These are phyloP conservation scores for Syngnathus floridae DNA, from an alignment of 2,113 vertebrate genomes.

Conservation along the genomic window DNA sequence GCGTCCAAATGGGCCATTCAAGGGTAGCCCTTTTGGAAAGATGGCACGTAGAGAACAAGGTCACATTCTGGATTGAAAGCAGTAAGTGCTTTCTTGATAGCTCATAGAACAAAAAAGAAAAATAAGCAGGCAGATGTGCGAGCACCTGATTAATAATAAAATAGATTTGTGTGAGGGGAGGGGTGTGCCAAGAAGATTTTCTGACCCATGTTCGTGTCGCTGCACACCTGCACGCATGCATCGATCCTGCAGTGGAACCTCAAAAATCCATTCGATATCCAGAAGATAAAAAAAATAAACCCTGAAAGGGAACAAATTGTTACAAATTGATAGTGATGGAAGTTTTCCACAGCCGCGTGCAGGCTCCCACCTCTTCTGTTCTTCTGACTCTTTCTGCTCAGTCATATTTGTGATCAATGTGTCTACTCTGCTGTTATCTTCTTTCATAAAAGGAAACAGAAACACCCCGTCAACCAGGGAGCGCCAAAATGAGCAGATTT, in stretches of 20 bases:
- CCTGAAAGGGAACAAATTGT: constrained; percentile 19
- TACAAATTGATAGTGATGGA: constrained; percentile 48
- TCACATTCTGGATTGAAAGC: constrained; percentile 82
- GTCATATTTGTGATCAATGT: constrained; percentile 50
- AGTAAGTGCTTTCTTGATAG: constrained; percentile 91
- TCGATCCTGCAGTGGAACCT: constrained; percentile 59
- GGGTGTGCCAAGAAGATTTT: constrained; percentile 20
- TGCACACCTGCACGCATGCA: constrained; percentile 28
- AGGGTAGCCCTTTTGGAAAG: constrained; percentile 73
- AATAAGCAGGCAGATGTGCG: constrained; percentile 64
- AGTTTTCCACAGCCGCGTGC: constrained; percentile 21
- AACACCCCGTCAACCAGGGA: constrained; percentile 43
- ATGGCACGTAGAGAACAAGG: constrained; percentile 73
- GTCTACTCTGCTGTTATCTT: constrained; percentile 38
- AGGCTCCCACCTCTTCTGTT: constrained; percentile 37
- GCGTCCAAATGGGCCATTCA: constrained; percentile 75
- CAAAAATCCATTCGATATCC: constrained; percentile 61
- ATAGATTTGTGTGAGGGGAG: constrained; percentile 57
- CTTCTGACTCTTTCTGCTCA: constrained; percentile 42
- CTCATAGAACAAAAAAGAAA: constrained; percentile 46
- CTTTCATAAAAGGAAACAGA: constrained; percentile 64
- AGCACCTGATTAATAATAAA: constrained; percentile 73
- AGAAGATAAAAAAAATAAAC: no score
- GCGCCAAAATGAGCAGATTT: constrained; percentile 50
- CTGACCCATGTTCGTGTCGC: constrained; percentile 18